phyloP scores from a whole-genome alignment of 2,888 invertebrate genomes.

The Nebria brevicollis region DNA sequence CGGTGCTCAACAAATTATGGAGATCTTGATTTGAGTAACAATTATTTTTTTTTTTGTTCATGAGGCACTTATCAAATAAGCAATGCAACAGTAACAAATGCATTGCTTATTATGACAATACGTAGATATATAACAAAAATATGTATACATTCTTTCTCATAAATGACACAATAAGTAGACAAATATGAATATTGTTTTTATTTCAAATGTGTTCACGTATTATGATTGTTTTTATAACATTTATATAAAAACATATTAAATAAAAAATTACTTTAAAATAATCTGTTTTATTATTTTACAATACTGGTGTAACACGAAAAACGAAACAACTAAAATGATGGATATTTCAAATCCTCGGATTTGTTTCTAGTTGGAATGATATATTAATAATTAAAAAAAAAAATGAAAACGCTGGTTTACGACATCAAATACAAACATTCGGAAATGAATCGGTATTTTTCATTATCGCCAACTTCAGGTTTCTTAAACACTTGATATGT shows the following conservation, averaged over 20 bases:
- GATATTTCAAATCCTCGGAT: too few species aligned
- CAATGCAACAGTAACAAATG: background rate
- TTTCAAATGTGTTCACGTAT: background rate
- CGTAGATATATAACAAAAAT: background rate
- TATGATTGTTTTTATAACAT: background rate
- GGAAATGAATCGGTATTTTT: too few species aligned
- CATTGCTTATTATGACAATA: background rate
- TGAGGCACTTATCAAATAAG: background rate
- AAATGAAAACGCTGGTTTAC: too few species aligned
- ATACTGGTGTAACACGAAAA: background rate
- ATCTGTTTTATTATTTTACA: background rate
- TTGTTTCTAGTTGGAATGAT: too few species aligned
- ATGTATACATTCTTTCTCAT: background rate
- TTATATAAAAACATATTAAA: background rate
- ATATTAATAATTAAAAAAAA: too few species aligned
- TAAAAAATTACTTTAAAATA: background rate
- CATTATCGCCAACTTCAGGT: too few species aligned
- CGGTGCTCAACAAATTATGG: background rate
- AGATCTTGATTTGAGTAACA: background rate
- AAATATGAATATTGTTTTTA: background rate
- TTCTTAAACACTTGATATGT: too few species aligned
- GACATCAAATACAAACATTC: too few species aligned
- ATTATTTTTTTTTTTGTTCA: background rate
- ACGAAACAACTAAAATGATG: background rate
- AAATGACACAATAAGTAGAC: background rate